Evolutionary conservation across 1,140 invertebrate genomes (phyloP).

Genomic region (Magallana ariakensis): DNA sequence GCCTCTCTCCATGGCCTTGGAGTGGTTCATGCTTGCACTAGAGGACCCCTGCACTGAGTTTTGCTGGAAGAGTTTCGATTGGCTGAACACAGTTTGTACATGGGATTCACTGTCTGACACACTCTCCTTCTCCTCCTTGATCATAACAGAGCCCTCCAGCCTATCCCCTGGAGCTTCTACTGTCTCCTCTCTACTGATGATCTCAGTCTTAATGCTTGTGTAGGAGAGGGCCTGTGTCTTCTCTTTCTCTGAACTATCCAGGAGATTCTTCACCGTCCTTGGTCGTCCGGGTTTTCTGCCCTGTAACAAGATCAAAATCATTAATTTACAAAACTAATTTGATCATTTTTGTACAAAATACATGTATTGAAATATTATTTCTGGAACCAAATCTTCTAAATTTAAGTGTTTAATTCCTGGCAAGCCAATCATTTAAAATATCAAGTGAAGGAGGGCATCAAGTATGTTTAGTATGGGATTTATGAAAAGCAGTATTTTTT

Average conservation of each 20-base stretch:
- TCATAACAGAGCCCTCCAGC: not conserved
- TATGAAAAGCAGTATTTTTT: too few relatives aligned
- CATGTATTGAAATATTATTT: not conserved
- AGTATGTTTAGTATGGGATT: too few relatives aligned
- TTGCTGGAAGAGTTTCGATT: conserved; percentile 57
- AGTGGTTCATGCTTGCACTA: conserved; percentile 43
- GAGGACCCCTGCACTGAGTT: conserved; percentile 44
- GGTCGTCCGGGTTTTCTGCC: conserved; percentile 46
- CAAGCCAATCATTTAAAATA: not conserved
- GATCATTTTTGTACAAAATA: not conserved
- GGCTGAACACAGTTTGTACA: conserved; percentile 45
- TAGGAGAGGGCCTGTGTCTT: conserved; percentile 1
- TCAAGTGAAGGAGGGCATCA: not conserved
- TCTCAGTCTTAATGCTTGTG: not conserved
- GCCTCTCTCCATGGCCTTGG: not conserved
- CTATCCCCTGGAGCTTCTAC: conserved; percentile 1
- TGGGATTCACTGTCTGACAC: not conserved
- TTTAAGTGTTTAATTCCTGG: not conserved
- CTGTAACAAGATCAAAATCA: conserved; percentile 28
- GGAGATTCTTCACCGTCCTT: conserved; percentile 56
- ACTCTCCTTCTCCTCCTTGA: conserved; percentile 10
- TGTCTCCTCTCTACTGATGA: not conserved
- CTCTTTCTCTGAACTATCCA: conserved; percentile 52
- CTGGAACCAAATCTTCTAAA: not conserved
- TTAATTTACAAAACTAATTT: not conserved